phyloP scores from a whole-genome alignment of 2,797 vertebrate species.

The Streptopelia turtur region DNA sequence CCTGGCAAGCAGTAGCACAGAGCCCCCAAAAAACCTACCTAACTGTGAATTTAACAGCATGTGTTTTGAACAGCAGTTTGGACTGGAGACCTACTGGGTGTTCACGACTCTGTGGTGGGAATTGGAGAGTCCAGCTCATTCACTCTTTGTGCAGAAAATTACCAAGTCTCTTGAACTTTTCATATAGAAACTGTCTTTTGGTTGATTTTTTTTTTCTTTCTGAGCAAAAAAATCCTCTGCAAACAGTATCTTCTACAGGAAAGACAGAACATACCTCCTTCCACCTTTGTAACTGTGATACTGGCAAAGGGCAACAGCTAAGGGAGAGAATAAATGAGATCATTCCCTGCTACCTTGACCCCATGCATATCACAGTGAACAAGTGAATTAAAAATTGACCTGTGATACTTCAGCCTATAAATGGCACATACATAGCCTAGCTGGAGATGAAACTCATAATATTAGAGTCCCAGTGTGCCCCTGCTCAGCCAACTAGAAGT shows the following conservation, averaged over 20 bases:
- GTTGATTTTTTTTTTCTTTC: neutral
- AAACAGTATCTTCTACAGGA: neutral
- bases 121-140: neutral
- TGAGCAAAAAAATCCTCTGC: neutral
- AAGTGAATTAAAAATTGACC: conserved; percentile 16
- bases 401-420: neutral
- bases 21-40: neutral
- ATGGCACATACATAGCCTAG: neutral
- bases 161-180: neutral
- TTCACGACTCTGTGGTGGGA: neutral
- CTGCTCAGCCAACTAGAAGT: neutral
- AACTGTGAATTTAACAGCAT: neutral
- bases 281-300: neutral
- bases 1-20: neutral
- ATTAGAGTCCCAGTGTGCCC: neutral
- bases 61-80: neutral
- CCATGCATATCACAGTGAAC: neutral
- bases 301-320: neutral
- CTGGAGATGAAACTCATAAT: neutral
- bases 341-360: neutral
- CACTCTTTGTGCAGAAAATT: neutral
- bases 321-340: conserved; percentile 5
- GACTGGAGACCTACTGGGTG: neutral
- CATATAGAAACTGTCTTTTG: neutral
- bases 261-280: neutral